Evolutionary conservation across 1,140 invertebrate species (phyloP), one percentile per base, ranked within the genome.

Genomic region (Liolophura sinensis): DNA sequence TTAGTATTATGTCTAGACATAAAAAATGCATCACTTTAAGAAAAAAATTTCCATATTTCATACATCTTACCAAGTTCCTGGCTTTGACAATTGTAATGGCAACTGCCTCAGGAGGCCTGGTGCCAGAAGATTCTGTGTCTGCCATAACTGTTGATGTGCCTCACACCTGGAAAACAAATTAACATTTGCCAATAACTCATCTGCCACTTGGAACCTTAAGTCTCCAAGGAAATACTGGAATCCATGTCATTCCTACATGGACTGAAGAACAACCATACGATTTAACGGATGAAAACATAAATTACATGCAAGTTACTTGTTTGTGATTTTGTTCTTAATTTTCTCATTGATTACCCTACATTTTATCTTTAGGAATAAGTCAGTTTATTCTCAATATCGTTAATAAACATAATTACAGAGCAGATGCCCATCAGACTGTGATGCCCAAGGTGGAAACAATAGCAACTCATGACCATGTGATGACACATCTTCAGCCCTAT

Each of bases 71-170:
- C 73, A 82, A 59, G 70, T 81, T 80, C 62, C 71, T 75, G n/a
- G 73, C 77, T 60, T 75, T 73, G 15, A 76, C 50, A 24, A 83
- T 69, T 15, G 76, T 76, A 40, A 83, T 76, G 24, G 68, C 76
- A 5, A 82, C 73, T 16, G 78, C 73, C 70, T 82, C 81, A 65
- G 81, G 76, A 27, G 76, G 72, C 60, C 79, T 65, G 16, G 73
- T 67, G 7, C 67, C 64, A 16, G 68, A 46, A 11, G 66, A 47
- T 40, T 82, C 81, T 60, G 24, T 40, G 22, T 78, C 74, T n/a
- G 70, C 71, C 75, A 77, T 77, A 47, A 52, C 68, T 18, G 40
- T 48, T n/a, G 51, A 18, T 63, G 18, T 54, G 1, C 51, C 15
- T 16, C 24, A 25, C 20, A 15, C 52, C 24, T 63, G 40, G 31